Evolutionary conservation across 1,140 invertebrate species (phyloP).

Genomic region (Penaeus vannamei): DNA sequence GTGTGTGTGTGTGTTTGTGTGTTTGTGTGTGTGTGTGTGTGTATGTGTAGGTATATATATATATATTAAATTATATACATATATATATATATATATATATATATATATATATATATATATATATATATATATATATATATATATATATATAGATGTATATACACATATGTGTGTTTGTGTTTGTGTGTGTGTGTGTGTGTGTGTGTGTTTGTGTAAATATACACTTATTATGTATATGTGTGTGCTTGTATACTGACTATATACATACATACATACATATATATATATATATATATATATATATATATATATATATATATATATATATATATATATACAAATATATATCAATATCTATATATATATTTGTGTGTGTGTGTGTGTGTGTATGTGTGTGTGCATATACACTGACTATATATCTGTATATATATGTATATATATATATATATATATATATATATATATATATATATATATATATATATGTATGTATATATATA

Average conservation of each 20-base stretch:
- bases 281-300: no score
- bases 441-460: not conserved
- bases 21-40: not conserved
- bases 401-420: no score
- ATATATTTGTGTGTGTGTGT: no score
- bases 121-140: not conserved
- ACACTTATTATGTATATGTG: no score
- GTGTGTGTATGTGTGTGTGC: no score
- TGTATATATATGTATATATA: no score
- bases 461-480: not conserved
- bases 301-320: no score
- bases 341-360: not conserved
- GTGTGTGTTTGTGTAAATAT: conserved; percentile 12
- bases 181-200: not conserved
- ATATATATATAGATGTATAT: not conserved
- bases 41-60: not conserved
- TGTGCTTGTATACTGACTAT: no score
- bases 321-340: not conserved
- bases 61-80: not conserved
- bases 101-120: not conserved
- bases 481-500: not conserved
- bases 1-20: not conserved
- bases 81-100: not conserved
- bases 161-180: not conserved
- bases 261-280: no score